phyloP scores from a whole-genome alignment of 1,140 invertebrate genomes.

The Zaprionus camerounensis region DNA sequence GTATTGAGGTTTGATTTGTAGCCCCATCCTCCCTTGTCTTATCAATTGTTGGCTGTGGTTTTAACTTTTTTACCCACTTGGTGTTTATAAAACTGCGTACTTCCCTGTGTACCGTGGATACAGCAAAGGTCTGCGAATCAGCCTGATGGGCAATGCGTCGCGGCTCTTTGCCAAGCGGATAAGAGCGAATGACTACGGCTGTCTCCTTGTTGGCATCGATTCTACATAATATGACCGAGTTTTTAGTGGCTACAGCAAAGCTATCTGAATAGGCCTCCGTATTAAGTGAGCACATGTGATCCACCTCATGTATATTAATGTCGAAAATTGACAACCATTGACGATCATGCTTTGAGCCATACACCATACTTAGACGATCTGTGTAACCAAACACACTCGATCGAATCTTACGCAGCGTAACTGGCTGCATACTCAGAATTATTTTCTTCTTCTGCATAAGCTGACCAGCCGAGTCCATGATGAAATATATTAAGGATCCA shows the following conservation, averaged over 20 bases:
- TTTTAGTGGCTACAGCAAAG: constrained; percentile 97
- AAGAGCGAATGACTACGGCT: constrained; percentile 95
- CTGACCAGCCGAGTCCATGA: constrained; percentile 90
- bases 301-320: constrained; percentile 98
- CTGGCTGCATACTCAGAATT: constrained; percentile 98
- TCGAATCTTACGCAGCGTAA: constrained; percentile 94
- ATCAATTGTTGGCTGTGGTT: constrained; percentile 62
- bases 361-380: constrained; percentile 98
- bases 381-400: constrained; percentile 99
- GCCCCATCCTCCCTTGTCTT: constrained; percentile 84
- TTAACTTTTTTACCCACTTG: constrained; percentile 84
- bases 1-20: neutral
- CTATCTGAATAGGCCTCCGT: constrained; percentile 97
- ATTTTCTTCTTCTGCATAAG: constrained; percentile 95
- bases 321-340: constrained; percentile 92
- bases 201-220: constrained; percentile 96
- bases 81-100: constrained; percentile 89
- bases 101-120: constrained; percentile 95
- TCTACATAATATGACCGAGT: constrained; percentile 97
- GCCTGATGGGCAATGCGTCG: constrained; percentile 98
- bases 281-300: constrained; percentile 99
- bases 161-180: constrained; percentile 96
- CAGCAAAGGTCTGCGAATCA: constrained; percentile 96
- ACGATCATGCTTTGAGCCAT: constrained; percentile 99
- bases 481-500: constrained; percentile 98